Conservation (phyloP, 1,140 invertebrate genomes). For the Babylonia areolata region DNA sequence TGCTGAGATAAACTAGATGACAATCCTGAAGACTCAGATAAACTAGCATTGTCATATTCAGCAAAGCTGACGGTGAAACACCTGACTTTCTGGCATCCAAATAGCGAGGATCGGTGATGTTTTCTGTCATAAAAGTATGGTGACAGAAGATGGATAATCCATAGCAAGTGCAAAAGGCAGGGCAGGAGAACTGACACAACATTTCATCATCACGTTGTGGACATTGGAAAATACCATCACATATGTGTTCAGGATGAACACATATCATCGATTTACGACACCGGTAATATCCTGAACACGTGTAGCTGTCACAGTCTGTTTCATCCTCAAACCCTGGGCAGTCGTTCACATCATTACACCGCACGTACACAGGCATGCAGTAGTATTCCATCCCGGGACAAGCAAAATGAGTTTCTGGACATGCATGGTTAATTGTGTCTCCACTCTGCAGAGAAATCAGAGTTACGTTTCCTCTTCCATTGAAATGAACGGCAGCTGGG, state of each 20-base stretch:
- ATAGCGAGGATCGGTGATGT: not conserved
- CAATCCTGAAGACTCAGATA: not conserved
- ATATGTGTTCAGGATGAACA: not conserved
- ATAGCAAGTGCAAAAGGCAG: slow-evolving; percentile 40
- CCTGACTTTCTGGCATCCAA: not conserved
- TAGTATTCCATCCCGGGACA: not conserved
- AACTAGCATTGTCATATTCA: not conserved
- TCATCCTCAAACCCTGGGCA: slow-evolving; percentile 16
- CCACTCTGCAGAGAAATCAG: not conserved
- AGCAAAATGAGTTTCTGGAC: not conserved
- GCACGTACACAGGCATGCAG: not conserved
- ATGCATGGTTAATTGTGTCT: too few relatives aligned
- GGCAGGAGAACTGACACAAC: slow-evolving; percentile 15
- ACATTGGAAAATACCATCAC: slow-evolving; percentile 30
- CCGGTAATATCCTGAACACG: slow-evolving; percentile 37
- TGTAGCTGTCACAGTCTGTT: not conserved
- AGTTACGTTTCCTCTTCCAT: not conserved
- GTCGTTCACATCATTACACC: slow-evolving; percentile 24
- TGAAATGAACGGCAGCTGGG: slow-evolving; percentile 5
- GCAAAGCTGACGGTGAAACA: not conserved
- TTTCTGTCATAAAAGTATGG: not conserved
- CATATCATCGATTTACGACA: slow-evolving; percentile 24
- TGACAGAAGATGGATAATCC: not conserved
- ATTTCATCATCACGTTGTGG: slow-evolving; percentile 40
- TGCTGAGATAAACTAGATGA: not conserved